Percentiles rank a stretch among this genome's conserved stretches.
Conservation (phyloP, 2,797 vertebrate genomes). For the Protosalanx chinensis region DNA sequence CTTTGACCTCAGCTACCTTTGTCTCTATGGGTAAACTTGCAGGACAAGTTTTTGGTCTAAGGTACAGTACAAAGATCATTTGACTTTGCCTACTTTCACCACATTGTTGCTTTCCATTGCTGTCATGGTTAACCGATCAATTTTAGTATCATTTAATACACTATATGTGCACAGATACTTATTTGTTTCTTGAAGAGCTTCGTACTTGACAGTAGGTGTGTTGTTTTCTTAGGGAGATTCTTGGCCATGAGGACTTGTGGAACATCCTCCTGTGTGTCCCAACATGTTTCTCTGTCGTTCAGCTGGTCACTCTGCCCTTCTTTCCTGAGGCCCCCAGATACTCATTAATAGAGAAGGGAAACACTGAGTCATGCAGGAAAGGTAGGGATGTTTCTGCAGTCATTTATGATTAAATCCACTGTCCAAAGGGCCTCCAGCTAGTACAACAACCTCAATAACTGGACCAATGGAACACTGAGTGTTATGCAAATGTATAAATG, state of each 20-base stretch:
- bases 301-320: slow-evolving; percentile 73
- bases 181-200: background rate
- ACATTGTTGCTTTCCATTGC: background rate
- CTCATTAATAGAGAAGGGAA: slow-evolving; percentile 78
- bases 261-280: slow-evolving; percentile 69
- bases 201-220: background rate
- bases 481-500: background rate
- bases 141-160: background rate
- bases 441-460: background rate
- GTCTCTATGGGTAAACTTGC: slow-evolving; percentile 67
- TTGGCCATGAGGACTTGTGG: slow-evolving; percentile 76
- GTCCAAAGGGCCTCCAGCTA: slow-evolving; percentile 2
- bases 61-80: slow-evolving; percentile 55
- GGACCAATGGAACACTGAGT: background rate
- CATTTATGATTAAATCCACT: background rate
- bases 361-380: slow-evolving; percentile 71
- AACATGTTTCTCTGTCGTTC: slow-evolving; percentile 63
- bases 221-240: slow-evolving; percentile 69
- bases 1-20: slow-evolving; percentile 64
- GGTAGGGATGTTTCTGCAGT: slow-evolving; percentile 56
- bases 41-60: slow-evolving; percentile 76
- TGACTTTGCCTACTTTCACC: background rate
- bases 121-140: background rate
- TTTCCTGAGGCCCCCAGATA: slow-evolving; percentile 84
- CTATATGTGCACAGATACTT: background rate